These are phyloP conservation scores for Hartigia nigra DNA, from an alignment of 2,888 invertebrate species.

Conservation along the genomic window DNA sequence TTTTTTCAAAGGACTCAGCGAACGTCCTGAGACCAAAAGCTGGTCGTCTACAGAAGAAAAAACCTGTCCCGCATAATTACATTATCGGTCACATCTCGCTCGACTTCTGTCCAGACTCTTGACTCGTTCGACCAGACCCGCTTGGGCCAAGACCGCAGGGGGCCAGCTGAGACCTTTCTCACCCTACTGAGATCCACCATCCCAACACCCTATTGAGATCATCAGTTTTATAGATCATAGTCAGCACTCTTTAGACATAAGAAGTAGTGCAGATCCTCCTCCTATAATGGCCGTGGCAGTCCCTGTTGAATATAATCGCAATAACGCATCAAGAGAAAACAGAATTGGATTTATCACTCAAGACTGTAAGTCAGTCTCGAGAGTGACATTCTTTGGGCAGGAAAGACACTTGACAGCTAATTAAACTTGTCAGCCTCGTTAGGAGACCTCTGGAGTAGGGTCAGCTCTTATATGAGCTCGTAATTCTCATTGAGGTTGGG, in stretches of 20 bases:
- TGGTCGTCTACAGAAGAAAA: slow-evolving; percentile 39
- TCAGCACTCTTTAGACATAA: not conserved
- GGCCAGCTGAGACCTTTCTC: slow-evolving; percentile 24
- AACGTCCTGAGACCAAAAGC: slow-evolving; percentile 27
- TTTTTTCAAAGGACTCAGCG: slow-evolving; percentile 14
- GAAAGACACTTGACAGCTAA: not conserved
- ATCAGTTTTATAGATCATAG: not conserved
- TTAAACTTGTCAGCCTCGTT: not conserved
- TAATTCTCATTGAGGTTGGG: not conserved
- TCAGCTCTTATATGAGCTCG: not conserved
- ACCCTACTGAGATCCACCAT: not conserved
- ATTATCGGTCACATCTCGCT: slow-evolving; percentile 57
- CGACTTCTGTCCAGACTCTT: slow-evolving; percentile 47
- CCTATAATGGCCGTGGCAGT: not conserved
- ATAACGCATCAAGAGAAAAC: not conserved
- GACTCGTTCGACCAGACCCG: slow-evolving; percentile 24
- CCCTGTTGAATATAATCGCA: not conserved
- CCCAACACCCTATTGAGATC: not conserved
- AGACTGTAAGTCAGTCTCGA: not conserved
- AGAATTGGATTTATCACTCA: not conserved
- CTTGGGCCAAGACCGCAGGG: slow-evolving; percentile 30
- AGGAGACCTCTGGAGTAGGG: not conserved
- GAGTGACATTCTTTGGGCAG: not conserved
- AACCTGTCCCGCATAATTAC: slow-evolving; percentile 58
- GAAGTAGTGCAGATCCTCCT: not conserved